Percentiles rank a stretch among this genome's conserved stretches.
These are phyloP conservation scores for Seladonia tumulorum DNA, from an alignment of 2,888 invertebrate genomes.

Conservation along the genomic window DNA sequence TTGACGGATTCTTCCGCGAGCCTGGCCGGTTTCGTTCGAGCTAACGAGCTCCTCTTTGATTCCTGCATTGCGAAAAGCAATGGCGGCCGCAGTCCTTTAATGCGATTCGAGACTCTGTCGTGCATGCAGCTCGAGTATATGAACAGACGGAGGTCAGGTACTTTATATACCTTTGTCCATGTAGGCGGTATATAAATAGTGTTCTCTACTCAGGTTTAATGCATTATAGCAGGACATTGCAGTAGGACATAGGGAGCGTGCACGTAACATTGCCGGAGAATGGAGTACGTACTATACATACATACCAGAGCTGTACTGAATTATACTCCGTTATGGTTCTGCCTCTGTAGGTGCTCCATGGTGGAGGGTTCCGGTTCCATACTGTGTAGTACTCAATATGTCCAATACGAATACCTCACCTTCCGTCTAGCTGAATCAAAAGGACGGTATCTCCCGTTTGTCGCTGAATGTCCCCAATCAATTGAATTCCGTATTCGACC, in stretches of 20 bases:
- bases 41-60: constrained; percentile 1
- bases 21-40: background rate
- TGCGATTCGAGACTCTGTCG: constrained; percentile 71
- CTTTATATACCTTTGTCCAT: constrained; percentile 68
- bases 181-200: constrained; percentile 72
- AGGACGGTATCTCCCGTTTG: constrained; percentile 52
- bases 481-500: background rate
- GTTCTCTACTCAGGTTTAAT: constrained; percentile 77
- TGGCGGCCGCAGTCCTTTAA: constrained; percentile 58
- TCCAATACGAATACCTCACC: constrained; percentile 72
- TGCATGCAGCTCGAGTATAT: constrained; percentile 51
- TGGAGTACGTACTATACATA: constrained; percentile 79
- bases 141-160: constrained; percentile 57
- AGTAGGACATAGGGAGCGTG: constrained; percentile 72
- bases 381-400: constrained; percentile 75
- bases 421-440: constrained; percentile 71
- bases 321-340: constrained; percentile 81
- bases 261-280: constrained; percentile 75
- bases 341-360: constrained; percentile 74
- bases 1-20: constrained; percentile 6
- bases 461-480: constrained; percentile 9
- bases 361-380: constrained; percentile 61
- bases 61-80: constrained; percentile 8
- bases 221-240: constrained; percentile 77
- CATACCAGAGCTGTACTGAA: constrained; percentile 80